Evolutionary conservation across 1,140 invertebrate genomes (phyloP).

Genomic region (Diachasma alloeum): DNA sequence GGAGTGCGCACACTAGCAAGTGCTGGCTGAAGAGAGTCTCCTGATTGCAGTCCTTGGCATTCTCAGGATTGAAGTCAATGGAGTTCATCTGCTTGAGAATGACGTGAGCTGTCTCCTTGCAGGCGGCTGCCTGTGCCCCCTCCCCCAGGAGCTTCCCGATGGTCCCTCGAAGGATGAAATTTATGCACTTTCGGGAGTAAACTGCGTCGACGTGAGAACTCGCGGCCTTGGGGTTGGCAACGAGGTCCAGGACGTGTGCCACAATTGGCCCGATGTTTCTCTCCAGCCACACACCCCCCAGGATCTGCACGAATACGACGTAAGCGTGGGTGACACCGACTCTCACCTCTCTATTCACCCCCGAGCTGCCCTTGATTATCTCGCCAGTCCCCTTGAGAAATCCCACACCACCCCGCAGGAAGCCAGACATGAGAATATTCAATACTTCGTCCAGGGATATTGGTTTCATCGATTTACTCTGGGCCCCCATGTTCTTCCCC

Average conservation of each 20-base stretch:
- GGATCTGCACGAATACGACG: slow-evolving; percentile 90
- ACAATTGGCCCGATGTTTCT: slow-evolving; percentile 87
- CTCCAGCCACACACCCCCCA: slow-evolving; percentile 95
- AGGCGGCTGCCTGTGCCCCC: slow-evolving; percentile 94
- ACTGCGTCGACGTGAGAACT: slow-evolving; percentile 97
- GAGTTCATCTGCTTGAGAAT: slow-evolving; percentile 95
- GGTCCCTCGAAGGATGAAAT: slow-evolving; percentile 91
- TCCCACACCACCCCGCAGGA: slow-evolving; percentile 91
- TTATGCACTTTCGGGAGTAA: slow-evolving; percentile 96
- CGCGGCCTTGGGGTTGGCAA: slow-evolving; percentile 92
- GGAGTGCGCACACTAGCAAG: slow-evolving; percentile 90
- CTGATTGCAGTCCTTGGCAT: slow-evolving; percentile 88
- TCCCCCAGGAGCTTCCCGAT: slow-evolving; percentile 94
- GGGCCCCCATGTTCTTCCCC: slow-evolving; percentile 59
- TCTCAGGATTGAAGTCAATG: slow-evolving; percentile 90
- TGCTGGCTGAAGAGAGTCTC: slow-evolving; percentile 94
- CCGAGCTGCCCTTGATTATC: slow-evolving; percentile 94
- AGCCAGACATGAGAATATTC: slow-evolving; percentile 92
- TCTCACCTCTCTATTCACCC: slow-evolving; percentile 92
- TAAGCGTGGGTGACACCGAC: slow-evolving; percentile 96
- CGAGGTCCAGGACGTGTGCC: slow-evolving; percentile 89
- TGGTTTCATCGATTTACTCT: slow-evolving; percentile 67
- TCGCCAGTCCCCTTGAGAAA: slow-evolving; percentile 95
- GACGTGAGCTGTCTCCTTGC: slow-evolving; percentile 92
- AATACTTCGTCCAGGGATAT: slow-evolving; percentile 93